Evolutionary conservation across 2,113 vertebrate species (phyloP).

Genomic region (Pterocles orientalis): DNA sequence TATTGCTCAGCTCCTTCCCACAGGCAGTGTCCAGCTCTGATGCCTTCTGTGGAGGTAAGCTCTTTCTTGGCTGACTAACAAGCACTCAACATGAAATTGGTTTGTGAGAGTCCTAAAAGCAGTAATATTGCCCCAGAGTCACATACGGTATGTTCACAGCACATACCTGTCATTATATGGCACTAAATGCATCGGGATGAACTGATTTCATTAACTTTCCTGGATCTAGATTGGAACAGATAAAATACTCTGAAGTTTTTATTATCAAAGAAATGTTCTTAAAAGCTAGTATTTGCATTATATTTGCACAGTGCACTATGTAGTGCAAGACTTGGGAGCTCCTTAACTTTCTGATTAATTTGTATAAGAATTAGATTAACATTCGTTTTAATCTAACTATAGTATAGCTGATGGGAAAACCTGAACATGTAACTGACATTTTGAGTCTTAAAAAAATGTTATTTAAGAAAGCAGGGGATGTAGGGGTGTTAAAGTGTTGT

Average conservation of each 20-base stretch:
- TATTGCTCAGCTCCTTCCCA: not conserved
- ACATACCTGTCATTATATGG: slow-evolving; percentile 3
- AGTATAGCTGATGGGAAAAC: not conserved
- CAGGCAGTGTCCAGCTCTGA: not conserved
- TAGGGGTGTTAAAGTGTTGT: fast-evolving
- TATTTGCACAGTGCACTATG: not conserved
- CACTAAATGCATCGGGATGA: not conserved
- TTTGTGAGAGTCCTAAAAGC: not conserved
- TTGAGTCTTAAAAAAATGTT: not conserved
- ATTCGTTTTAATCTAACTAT: not conserved
- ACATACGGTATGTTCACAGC: not conserved
- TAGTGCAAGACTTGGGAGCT: not conserved
- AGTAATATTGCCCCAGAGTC: slow-evolving; percentile 21
- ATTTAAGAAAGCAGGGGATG: not conserved
- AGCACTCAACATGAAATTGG: not conserved
- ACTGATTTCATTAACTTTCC: slow-evolving; percentile 29
- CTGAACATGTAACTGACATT: not conserved
- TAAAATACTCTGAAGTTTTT: not conserved
- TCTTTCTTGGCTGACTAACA: slow-evolving; percentile 14
- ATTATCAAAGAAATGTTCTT: not conserved
- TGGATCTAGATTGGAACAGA: not conserved
- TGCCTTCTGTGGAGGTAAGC: not conserved
- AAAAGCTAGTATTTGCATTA: not conserved
- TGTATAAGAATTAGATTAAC: not conserved
- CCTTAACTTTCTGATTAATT: not conserved